Evolutionary conservation across 2,888 invertebrate species (phyloP).

Genomic region (Mantis religiosa): DNA sequence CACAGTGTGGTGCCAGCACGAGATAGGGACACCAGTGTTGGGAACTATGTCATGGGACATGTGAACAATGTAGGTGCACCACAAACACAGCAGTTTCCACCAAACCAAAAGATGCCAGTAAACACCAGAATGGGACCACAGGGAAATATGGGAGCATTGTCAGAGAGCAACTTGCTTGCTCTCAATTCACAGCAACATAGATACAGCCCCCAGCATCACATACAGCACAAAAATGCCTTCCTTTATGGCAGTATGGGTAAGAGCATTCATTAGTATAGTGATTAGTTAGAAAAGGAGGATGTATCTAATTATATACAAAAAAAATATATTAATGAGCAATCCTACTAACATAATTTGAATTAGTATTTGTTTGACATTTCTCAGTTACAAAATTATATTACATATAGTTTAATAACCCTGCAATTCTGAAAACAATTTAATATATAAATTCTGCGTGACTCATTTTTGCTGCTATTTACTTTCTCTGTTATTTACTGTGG

Average conservation of each 20-base stretch:
- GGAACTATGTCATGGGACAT: slow-evolving; percentile 6
- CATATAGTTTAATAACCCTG: no score
- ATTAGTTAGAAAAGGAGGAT: no score
- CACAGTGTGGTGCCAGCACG: slow-evolving; percentile 42
- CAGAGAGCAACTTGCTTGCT: slow-evolving; percentile 44
- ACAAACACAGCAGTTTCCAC: neutral
- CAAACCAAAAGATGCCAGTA: neutral
- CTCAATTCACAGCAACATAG: slow-evolving; percentile 38
- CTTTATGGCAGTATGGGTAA: slow-evolving; percentile 15
- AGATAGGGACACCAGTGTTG: neutral
- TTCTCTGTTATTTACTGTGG: no score
- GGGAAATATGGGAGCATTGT: slow-evolving; percentile 24
- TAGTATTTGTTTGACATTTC: no score
- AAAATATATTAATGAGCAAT: no score
- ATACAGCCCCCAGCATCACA: slow-evolving; percentile 42
- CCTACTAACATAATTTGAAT: no score
- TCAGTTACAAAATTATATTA: no score
- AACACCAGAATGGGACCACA: slow-evolving; percentile 27
- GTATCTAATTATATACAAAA: no score
- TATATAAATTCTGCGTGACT: accelerated
- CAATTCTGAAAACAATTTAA: no score
- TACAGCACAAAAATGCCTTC: slow-evolving; percentile 25
- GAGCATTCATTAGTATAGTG: neutral
- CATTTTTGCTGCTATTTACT: no score
- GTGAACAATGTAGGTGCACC: neutral